Conservation (phyloP, 2,888 invertebrate genomes). For the Hipparchia sbordonii region DNA sequence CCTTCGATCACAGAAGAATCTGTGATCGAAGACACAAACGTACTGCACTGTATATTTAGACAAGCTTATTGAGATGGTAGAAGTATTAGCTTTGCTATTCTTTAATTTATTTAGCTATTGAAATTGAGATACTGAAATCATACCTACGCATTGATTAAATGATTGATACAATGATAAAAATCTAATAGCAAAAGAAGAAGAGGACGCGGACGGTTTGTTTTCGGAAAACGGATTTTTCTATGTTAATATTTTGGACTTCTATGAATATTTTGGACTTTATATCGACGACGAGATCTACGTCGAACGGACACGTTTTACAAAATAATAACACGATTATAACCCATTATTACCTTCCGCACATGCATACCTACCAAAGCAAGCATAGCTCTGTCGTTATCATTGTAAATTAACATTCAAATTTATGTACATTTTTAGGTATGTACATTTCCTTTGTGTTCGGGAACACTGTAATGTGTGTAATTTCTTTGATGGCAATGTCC, state of each 20-base stretch:
- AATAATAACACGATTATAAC: not conserved
- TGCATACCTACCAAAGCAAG: not conserved
- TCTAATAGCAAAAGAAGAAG: too few relatives aligned
- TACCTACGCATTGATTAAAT: too few relatives aligned
- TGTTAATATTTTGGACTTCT: not conserved
- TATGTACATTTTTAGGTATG: conserved; percentile 22
- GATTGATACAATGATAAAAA: too few relatives aligned
- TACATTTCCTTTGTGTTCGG: conserved; percentile 21
- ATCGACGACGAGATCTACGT: not conserved
- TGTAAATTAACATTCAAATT: conserved; percentile 26
- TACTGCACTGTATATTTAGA: too few relatives aligned
- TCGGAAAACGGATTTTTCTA: too few relatives aligned
- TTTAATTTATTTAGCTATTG: too few relatives aligned
- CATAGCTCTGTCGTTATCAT: conserved; percentile 17
- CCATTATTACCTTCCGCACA: not conserved
- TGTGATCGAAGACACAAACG: too few relatives aligned
- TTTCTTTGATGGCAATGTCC: conserved; percentile 8
- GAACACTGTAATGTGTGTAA: conserved; percentile 11
- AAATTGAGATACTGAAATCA: too few relatives aligned
- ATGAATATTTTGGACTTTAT: not conserved
- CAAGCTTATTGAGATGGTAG: too few relatives aligned
- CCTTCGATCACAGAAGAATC: too few relatives aligned
- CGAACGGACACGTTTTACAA: not conserved
- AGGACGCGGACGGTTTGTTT: too few relatives aligned
- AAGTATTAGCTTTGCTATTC: too few relatives aligned